Percentiles rank a stretch among this genome's conserved stretches.
These are phyloP conservation scores for Pantherophis vulpinus DNA, from an alignment of 2,797 vertebrate genomes.

Conservation along the genomic window DNA sequence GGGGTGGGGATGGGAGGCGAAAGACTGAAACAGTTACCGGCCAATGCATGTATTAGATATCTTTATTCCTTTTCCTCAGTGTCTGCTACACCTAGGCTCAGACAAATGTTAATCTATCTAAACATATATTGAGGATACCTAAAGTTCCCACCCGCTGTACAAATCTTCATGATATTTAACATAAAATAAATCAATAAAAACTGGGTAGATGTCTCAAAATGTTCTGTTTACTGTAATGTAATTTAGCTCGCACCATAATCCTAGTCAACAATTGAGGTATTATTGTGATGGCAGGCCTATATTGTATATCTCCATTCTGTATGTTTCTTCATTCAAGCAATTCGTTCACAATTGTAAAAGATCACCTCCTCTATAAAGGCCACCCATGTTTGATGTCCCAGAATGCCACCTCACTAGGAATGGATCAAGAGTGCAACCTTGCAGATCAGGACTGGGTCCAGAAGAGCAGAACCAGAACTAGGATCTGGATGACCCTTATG, in stretches of 20 bases:
- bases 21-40: slow-evolving; percentile 15
- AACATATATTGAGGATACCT: slow-evolving; percentile 5
- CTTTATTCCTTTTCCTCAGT: slow-evolving; percentile 26
- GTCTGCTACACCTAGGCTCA: background rate
- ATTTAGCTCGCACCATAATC: background rate
- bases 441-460: background rate
- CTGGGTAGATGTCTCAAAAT: background rate
- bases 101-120: slow-evolving; percentile 17
- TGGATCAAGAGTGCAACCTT: background rate
- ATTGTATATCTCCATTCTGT: background rate
- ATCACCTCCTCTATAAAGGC: background rate
- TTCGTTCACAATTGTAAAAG: background rate
- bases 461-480: background rate
- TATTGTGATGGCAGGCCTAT: background rate
- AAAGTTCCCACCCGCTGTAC: rapidly evolving
- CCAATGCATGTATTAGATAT: slow-evolving; percentile 20
- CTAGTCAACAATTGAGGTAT: background rate
- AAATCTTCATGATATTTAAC: background rate
- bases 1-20: background rate
- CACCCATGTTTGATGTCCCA: background rate
- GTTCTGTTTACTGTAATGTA: background rate
- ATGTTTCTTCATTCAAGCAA: background rate
- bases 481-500: background rate
- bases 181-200: background rate
- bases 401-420: too few species aligned